These are phyloP conservation scores for Micropterix aruncella DNA, from an alignment of 2,888 invertebrate species.

Conservation along the genomic window DNA sequence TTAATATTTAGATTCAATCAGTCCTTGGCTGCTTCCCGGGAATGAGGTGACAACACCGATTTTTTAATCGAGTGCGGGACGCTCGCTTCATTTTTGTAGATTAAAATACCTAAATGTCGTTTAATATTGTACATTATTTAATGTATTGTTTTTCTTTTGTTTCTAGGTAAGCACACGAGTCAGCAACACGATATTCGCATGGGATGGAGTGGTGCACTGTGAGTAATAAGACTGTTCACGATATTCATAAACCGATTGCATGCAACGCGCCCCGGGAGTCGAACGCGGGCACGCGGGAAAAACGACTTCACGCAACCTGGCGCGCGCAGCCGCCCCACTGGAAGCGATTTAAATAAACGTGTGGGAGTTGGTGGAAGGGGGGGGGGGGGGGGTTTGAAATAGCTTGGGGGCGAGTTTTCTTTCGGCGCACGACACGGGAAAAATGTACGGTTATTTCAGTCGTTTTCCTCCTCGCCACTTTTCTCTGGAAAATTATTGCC, in stretches of 20 bases:
- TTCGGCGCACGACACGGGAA: background rate
- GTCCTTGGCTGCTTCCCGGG: too few relatives aligned
- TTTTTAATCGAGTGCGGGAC: too few relatives aligned
- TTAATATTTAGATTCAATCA: too few relatives aligned
- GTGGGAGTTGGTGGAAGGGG: background rate
- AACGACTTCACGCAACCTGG: background rate
- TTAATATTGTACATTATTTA: too few relatives aligned
- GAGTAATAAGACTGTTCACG: background rate
- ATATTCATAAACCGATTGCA: background rate
- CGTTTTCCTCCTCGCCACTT: background rate
- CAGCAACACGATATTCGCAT: background rate
- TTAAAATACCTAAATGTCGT: too few relatives aligned
- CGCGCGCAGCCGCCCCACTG: background rate
- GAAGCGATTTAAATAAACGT: background rate
- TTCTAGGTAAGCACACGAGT: background rate
- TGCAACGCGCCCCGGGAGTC: too few relatives aligned
- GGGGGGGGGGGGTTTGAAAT: too few relatives aligned
- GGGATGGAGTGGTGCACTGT: background rate
- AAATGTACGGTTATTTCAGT: background rate
- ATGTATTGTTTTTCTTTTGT: background rate
- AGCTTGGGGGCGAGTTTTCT: too few relatives aligned
- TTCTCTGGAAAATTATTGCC: background rate
- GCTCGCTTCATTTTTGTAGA: too few relatives aligned
- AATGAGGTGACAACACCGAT: too few relatives aligned
- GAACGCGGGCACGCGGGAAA: background rate